Evolutionary conservation across 2,797 vertebrate genomes (phyloP).

Genomic region (Ammospiza maritima): DNA sequence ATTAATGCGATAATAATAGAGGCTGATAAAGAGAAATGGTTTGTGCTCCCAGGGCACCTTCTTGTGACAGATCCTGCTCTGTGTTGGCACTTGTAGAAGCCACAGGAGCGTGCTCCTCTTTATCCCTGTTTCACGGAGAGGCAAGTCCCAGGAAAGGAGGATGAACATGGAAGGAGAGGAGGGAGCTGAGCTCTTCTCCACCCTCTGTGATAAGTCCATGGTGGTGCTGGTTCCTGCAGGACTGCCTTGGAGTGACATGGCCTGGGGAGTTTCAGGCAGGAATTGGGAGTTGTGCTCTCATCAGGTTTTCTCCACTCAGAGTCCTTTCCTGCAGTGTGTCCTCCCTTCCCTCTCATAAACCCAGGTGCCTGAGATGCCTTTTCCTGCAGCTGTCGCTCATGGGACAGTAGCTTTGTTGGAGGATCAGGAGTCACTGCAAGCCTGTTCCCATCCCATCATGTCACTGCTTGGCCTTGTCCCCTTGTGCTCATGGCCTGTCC

Average conservation of each 20-base stretch:
- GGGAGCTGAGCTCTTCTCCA: background rate
- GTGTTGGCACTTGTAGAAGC: accelerated
- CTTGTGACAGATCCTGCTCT: background rate
- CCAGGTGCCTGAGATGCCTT: background rate
- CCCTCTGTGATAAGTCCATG: accelerated
- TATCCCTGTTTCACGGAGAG: background rate
- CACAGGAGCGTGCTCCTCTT: accelerated
- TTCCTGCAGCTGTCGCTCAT: background rate
- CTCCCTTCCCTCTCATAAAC: background rate
- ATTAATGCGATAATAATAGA: background rate
- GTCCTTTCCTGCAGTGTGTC: background rate
- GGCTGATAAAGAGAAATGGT: slow-evolving; percentile 15
- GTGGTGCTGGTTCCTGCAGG: background rate
- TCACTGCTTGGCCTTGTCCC: accelerated
- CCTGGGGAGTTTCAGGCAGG: background rate
- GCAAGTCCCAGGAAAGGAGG: background rate
- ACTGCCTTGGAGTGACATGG: background rate
- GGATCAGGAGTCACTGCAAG: background rate
- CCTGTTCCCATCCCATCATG: accelerated
- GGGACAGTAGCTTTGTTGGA: background rate
- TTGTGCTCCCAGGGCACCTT: background rate
- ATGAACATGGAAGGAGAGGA: background rate
- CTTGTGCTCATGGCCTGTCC: accelerated
- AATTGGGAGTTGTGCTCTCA: background rate
- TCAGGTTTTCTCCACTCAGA: background rate